phyloP scores from a whole-genome alignment of 1,140 invertebrate genomes.

The Drosophila nigrodunni region DNA sequence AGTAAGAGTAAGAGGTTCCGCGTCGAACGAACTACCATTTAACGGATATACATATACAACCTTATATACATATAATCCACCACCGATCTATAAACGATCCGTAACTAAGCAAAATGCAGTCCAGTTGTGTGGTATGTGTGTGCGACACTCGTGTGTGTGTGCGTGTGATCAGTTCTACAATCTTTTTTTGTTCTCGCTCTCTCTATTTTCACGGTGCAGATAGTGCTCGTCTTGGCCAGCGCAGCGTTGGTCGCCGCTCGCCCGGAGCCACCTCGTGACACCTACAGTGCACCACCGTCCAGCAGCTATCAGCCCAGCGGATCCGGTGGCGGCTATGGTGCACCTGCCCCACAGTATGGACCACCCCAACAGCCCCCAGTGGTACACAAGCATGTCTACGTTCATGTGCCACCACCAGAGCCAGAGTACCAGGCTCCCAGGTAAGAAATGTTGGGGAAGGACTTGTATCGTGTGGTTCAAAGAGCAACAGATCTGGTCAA shows the following conservation, averaged over 20 bases:
- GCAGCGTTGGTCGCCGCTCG: slow-evolving; percentile 71
- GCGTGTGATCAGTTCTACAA: not conserved
- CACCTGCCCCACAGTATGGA: slow-evolving; percentile 89
- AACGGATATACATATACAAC: slow-evolving; percentile 49
- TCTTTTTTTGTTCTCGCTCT: slow-evolving; percentile 24
- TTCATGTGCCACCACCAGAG: slow-evolving; percentile 93
- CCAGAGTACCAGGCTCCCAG: slow-evolving; percentile 89
- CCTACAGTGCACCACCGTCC: slow-evolving; percentile 75
- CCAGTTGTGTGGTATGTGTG: slow-evolving; percentile 80
- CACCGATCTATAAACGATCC: slow-evolving; percentile 14
- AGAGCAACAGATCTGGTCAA: no score
- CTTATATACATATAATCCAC: slow-evolving; percentile 13
- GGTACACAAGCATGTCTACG: slow-evolving; percentile 94
- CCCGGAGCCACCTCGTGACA: slow-evolving; percentile 80
- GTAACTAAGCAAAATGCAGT: slow-evolving; percentile 67
- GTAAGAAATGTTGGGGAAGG: slow-evolving; percentile 57
- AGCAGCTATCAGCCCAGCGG: slow-evolving; percentile 76
- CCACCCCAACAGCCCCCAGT: slow-evolving; percentile 90
- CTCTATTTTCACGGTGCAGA: slow-evolving; percentile 41
- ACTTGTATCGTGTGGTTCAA: no score
- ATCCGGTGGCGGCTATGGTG: slow-evolving; percentile 77
- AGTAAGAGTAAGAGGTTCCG: slow-evolving; percentile 79
- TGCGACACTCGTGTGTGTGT: slow-evolving; percentile 7
- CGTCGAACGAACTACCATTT: slow-evolving; percentile 68
- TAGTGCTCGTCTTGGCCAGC: slow-evolving; percentile 73